Conservation (phyloP, 2,888 invertebrate species). For the Tethea ocularis region DNA sequence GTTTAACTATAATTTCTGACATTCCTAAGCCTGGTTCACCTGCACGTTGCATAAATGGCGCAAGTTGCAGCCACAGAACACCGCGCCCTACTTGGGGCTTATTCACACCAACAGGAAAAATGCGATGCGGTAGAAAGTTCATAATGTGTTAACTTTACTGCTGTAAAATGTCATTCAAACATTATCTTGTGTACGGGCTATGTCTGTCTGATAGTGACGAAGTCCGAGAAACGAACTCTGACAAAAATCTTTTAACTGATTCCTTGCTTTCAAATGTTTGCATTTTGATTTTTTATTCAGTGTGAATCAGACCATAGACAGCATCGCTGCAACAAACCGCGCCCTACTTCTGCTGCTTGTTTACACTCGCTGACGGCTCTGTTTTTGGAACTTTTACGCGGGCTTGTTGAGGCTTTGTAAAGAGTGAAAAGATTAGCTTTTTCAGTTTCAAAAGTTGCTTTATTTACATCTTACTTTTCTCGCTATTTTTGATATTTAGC, state of each 20-base stretch:
- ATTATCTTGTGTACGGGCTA: too few relatives aligned
- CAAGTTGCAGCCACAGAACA: conserved; percentile 17
- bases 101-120: conserved; percentile 14
- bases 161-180: neutral
- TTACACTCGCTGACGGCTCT: conserved; percentile 7
- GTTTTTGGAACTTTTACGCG: neutral
- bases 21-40: neutral
- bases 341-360: conserved; percentile 27
- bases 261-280: neutral
- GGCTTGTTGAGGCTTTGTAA: neutral
- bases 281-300: neutral
- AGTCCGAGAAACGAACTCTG: too few relatives aligned
- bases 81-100: conserved; percentile 23
- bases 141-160: neutral
- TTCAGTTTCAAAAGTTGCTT: neutral
- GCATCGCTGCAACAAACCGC: conserved; percentile 17
- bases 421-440: neutral
- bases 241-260: too few relatives aligned
- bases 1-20: neutral
- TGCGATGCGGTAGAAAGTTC: neutral
- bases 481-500: neutral
- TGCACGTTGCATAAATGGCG: neutral
- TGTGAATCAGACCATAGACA: neutral
- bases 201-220: too few relatives aligned
- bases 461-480: neutral